Conservation (phyloP, 2,113 vertebrate species). For the Microtus pennsylvanicus region DNA sequence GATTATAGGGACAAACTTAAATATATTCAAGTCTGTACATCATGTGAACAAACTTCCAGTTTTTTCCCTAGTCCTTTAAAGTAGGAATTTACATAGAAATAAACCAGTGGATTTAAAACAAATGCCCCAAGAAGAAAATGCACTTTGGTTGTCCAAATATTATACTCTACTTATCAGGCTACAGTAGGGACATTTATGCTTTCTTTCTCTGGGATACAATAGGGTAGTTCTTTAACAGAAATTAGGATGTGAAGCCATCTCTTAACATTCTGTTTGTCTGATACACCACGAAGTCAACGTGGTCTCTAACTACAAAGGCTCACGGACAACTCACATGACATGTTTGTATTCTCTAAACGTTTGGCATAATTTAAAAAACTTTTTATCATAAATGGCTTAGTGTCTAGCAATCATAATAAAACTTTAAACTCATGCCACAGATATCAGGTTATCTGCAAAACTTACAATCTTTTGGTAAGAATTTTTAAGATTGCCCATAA, state of each 20-base stretch:
- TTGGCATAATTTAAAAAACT: neutral
- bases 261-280: neutral
- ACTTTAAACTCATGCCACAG: slow-evolving; percentile 28
- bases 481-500: slow-evolving; percentile 28
- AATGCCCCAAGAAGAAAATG: neutral
- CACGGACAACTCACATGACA: neutral
- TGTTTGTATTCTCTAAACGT: neutral
- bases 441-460: slow-evolving; percentile 11
- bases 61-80: slow-evolving; percentile 38
- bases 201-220: neutral
- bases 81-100: neutral
- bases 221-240: neutral
- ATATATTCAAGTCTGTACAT: slow-evolving; percentile 21
- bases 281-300: neutral
- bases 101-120: slow-evolving; percentile 35
- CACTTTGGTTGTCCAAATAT: slow-evolving; percentile 4
- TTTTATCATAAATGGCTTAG: neutral
- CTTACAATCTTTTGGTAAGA: neutral
- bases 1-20: neutral
- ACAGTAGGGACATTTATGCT: neutral
- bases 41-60: neutral
- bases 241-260: neutral
- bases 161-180: slow-evolving; percentile 15
- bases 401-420: neutral
- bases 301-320: neutral